Evolutionary conservation across 2,113 vertebrate genomes (phyloP).

Genomic region (Diphyllodes magnificus): DNA sequence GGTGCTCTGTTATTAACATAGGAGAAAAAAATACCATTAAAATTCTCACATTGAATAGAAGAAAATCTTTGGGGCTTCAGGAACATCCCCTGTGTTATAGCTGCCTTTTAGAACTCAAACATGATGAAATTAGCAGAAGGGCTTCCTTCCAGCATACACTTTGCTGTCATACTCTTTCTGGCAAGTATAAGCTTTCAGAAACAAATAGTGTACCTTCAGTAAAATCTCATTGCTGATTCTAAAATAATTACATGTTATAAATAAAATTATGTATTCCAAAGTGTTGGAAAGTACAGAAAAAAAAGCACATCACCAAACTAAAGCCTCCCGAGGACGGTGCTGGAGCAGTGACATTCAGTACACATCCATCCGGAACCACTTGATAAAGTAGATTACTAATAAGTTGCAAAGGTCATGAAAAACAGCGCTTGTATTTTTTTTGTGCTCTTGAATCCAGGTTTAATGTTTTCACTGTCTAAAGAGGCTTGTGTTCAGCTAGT

Average conservation of each 20-base stretch:
- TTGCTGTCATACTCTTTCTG: not conserved
- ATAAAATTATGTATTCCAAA: not conserved
- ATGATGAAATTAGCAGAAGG: not conserved
- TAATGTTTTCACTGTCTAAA: not conserved
- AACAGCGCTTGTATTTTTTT: not conserved
- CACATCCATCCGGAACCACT: not conserved
- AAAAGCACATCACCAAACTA: not conserved
- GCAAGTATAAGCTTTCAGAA: not conserved
- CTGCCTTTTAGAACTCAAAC: not conserved
- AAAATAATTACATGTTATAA: not conserved
- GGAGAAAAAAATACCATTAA: not conserved
- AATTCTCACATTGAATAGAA: not conserved
- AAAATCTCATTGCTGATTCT: not conserved
- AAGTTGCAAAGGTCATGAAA: conserved; percentile 10
- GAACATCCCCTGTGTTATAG: not conserved
- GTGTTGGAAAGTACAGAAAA: not conserved
- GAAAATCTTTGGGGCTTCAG: not conserved
- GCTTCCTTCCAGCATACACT: not conserved
- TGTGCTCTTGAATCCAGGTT: not conserved
- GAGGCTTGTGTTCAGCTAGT: not conserved
- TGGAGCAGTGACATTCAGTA: not conserved
- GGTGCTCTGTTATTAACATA: not conserved
- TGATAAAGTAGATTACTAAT: not conserved
- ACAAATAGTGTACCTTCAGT: not conserved
- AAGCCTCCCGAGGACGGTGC: not conserved